Conservation (phyloP, 2,113 vertebrate species). For the Aspiorhynchus laticeps region DNA sequence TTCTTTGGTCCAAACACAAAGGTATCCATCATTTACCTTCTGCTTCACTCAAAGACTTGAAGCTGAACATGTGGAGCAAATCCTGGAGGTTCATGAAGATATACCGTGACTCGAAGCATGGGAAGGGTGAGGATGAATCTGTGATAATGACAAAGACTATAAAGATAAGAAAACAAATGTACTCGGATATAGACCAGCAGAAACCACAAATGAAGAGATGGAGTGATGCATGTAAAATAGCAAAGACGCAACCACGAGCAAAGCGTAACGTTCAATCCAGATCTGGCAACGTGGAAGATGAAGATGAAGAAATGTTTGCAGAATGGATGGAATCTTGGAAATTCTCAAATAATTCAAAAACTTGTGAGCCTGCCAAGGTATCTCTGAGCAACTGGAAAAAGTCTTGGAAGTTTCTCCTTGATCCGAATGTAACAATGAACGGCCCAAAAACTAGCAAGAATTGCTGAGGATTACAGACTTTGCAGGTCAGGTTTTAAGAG, state of each 20-base stretch:
- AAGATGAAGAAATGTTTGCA: constrained; percentile 46
- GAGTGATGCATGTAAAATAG: constrained; percentile 61
- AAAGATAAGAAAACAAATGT: constrained; percentile 46
- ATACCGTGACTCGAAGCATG: neutral
- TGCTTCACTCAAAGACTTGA: constrained; percentile 31
- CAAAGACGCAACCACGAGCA: constrained; percentile 63
- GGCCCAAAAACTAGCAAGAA: constrained; percentile 32
- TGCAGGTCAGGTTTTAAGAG: neutral
- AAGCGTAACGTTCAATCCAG: constrained; percentile 44
- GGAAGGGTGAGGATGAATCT: constrained; percentile 3
- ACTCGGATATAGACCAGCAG: constrained; percentile 44
- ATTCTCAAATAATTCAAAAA: constrained; percentile 34
- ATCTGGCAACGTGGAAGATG: neutral
- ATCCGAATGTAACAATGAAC: constrained; percentile 32
- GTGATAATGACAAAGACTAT: constrained; percentile 42
- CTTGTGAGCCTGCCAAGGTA: constrained; percentile 38
- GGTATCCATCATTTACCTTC: constrained; percentile 20
- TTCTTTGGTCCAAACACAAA: constrained; percentile 52
- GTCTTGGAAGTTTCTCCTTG: constrained; percentile 68
- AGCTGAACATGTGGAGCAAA: constrained; percentile 53
- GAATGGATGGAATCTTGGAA: constrained; percentile 69
- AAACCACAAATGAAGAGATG: constrained; percentile 51
- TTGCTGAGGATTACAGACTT: neutral
- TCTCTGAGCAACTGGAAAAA: constrained; percentile 59
- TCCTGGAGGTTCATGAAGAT: constrained; percentile 57